These are phyloP conservation scores for Philereme transversata DNA, from an alignment of 2,888 invertebrate species.

Conservation along the genomic window DNA sequence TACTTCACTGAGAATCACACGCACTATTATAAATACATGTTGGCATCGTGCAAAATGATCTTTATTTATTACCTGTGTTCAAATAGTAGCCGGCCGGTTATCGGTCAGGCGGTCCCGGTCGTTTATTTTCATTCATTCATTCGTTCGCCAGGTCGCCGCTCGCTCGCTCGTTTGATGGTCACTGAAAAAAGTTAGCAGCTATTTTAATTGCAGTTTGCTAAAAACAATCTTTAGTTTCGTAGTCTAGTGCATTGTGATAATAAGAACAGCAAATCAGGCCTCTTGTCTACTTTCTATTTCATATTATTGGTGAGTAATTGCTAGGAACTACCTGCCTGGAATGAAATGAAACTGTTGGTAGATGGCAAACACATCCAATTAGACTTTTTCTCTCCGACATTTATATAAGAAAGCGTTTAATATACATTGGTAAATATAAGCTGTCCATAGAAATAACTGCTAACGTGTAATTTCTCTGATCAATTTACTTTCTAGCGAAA, in stretches of 20 bases:
- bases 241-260: slow-evolving; percentile 5
- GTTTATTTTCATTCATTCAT: slow-evolving; percentile 2
- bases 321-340: background rate
- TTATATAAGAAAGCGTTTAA: background rate
- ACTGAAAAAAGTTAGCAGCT: slow-evolving; percentile 9
- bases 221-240: background rate
- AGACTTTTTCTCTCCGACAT: background rate
- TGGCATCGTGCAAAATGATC: slow-evolving; percentile 8
- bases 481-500: slow-evolving; percentile 50
- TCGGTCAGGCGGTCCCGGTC: background rate
- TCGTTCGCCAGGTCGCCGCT: slow-evolving; percentile 1
- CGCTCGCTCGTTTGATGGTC: background rate
- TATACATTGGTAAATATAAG: background rate
- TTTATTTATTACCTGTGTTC: slow-evolving; percentile 13
- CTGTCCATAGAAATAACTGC: background rate
- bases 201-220: background rate
- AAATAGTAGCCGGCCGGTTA: slow-evolving; percentile 16
- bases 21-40: too few relatives aligned
- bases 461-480: slow-evolving; percentile 4
- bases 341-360: background rate
- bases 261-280: background rate
- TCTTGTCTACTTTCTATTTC: slow-evolving; percentile 1
- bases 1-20: too few relatives aligned
- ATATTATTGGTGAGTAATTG: slow-evolving; percentile 6
- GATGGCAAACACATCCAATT: background rate